Conservation (phyloP, 1,140 invertebrate species). For the Hyles euphorbiae region DNA sequence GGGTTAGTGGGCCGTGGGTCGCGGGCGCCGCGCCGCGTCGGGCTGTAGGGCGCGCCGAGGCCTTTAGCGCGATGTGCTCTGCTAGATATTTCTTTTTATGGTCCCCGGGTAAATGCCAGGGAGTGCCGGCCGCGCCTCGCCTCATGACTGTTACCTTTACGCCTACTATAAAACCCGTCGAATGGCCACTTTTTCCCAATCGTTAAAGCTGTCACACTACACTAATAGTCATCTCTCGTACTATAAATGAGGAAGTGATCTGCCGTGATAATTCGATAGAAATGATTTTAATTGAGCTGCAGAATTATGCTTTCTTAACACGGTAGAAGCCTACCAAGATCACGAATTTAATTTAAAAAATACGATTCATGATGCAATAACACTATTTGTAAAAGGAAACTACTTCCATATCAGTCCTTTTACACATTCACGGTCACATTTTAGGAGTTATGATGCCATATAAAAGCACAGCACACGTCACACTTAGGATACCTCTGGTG, state of each 20-base stretch:
- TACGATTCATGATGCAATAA: no score
- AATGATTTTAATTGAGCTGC: background rate
- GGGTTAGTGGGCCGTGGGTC: slow-evolving; percentile 58
- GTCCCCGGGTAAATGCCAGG: slow-evolving; percentile 68
- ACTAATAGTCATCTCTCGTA: no score
- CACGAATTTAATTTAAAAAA: no score
- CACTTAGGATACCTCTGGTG: no score
- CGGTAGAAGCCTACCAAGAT: no score
- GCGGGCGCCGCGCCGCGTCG: slow-evolving; percentile 40
- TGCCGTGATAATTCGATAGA: background rate
- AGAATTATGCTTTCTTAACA: no score
- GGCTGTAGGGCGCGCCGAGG: slow-evolving; percentile 54
- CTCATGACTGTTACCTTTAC: slow-evolving; percentile 37
- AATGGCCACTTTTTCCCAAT: slow-evolving; percentile 23
- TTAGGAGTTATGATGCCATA: no score
- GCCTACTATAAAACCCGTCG: slow-evolving; percentile 23
- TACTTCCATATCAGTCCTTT: no score
- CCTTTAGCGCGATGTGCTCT: slow-evolving; percentile 60
- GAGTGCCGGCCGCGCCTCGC: slow-evolving; percentile 55
- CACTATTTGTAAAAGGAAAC: no score
- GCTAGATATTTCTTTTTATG: slow-evolving; percentile 72
- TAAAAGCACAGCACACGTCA: no score
- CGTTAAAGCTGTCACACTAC: slow-evolving; percentile 7
- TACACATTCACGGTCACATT: no score
- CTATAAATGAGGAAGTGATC: slow-evolving; percentile 1